Evolutionary conservation across 2,888 invertebrate genomes (phyloP), one percentile per base, ranked within the genome.

Genomic region (Trichopoda pennipes): DNA sequence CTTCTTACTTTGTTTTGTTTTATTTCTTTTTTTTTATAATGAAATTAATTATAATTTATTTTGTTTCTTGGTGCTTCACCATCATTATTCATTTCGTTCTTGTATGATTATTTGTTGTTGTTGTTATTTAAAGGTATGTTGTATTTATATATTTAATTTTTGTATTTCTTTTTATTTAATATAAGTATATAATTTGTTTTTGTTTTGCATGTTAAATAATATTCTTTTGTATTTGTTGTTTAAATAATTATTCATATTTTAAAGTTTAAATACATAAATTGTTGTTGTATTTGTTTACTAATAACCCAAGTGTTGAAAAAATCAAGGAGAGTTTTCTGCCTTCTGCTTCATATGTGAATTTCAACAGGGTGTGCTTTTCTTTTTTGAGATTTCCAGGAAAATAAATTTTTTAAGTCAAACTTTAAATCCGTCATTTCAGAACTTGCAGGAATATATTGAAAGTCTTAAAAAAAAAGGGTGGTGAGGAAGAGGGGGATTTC

Each of bases 1-100:
- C 38, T 32, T 70, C 23, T 80, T 74, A 61, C 21, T 56, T 64
- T 64, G 17, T 66, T 66, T 56, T n/a, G n/a, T n/a, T n/a, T n/a
- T n/a, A n/a, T n/a, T n/a, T n/a, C n/a, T 42, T 83, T 81, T 28
- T 42, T 83, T 82, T 85, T 84, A 83, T 85, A 85, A 84, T 84
- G 84, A 83, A 84, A 85, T 86, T 86, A 85, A 28, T 28, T 28
- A 85, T 85, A 85, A 84, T 84, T 84, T 85, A 84, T 85, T 84
- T 84, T 63, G 35, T 78, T 70, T 72, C 49, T 21, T 53, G 56
- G 51, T 66, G 7, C 17, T 38, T 38, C 38, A 38, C 38, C 38
- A 61, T 58, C 69, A 69, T 61, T 9, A 14, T 55, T 73, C 69
- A 49, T 70, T 58, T 55, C 58, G 51, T 60, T 75, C 17, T 64